Evolutionary conservation across 2,113 vertebrate genomes (phyloP).

Genomic region (Pampusana beccarii): DNA sequence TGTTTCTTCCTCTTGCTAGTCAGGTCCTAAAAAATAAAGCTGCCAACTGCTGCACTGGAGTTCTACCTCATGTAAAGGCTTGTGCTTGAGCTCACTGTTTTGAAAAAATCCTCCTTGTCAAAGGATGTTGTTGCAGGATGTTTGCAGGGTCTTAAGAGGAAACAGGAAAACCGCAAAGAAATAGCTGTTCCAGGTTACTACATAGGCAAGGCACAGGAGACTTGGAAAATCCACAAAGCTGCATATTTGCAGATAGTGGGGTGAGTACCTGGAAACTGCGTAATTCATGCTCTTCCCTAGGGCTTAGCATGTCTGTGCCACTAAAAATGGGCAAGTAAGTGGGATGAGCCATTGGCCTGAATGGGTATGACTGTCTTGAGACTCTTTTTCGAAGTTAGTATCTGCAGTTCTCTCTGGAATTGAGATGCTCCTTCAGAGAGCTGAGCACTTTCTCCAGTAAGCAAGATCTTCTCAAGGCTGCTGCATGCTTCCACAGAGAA

Average conservation of each 20-base stretch:
- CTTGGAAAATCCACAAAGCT: background rate
- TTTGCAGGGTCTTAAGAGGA: background rate
- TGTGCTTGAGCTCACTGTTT: background rate
- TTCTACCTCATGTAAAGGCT: background rate
- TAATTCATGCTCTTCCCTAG: background rate
- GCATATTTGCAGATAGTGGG: background rate
- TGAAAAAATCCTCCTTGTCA: background rate
- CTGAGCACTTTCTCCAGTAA: background rate
- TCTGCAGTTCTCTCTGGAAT: background rate
- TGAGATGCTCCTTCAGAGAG: background rate
- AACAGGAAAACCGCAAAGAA: background rate
- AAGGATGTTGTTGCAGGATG: background rate
- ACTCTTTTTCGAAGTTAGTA: background rate
- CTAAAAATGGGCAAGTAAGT: background rate
- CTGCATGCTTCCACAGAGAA: background rate
- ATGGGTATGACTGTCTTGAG: background rate
- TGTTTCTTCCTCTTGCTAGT: background rate
- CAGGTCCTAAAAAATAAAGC: background rate
- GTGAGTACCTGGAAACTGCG: rapidly evolving
- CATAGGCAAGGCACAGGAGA: background rate
- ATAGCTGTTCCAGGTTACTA: background rate
- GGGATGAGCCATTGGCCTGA: background rate
- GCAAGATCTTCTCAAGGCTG: background rate
- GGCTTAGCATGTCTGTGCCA: rapidly evolving
- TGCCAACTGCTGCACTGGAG: background rate